Percentiles rank a stretch among this genome's conserved stretches.
Evolutionary conservation across 2,113 vertebrate genomes (phyloP).

Genomic region (Indicator indicator): DNA sequence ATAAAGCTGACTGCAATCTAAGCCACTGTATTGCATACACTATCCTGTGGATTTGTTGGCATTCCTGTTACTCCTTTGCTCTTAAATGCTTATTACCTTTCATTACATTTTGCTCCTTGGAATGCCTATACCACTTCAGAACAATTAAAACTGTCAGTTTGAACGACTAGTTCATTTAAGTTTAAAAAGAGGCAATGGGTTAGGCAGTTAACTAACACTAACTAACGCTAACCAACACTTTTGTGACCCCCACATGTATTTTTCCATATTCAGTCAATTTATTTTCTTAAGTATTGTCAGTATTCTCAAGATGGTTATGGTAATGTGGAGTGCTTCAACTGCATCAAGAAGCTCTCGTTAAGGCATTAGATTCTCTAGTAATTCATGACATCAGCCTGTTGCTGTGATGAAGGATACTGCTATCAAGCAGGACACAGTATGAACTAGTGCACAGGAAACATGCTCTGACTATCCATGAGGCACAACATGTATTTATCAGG

Average conservation of each 20-base stretch:
- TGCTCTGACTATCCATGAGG: background rate
- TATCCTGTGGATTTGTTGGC: background rate
- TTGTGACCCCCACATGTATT: background rate
- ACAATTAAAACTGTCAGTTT: background rate
- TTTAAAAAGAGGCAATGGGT: background rate
- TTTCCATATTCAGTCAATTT: background rate
- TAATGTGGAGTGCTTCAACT: background rate
- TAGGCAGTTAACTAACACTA: background rate
- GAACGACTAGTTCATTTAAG: background rate
- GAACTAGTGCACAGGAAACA: background rate
- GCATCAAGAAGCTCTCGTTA: background rate
- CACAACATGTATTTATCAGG: background rate
- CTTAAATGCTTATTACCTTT: background rate
- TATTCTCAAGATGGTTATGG: background rate
- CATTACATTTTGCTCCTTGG: background rate
- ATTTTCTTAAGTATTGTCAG: background rate
- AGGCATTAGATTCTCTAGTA: background rate
- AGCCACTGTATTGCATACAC: fast-evolving
- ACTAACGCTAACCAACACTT: background rate
- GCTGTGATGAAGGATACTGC: background rate
- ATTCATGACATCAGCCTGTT: background rate
- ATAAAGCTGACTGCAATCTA: background rate
- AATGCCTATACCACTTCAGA: background rate
- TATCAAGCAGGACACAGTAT: background rate
- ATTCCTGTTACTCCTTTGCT: background rate